Base-by-base conservation (phyloP, 2,113 vertebrate species). In the Brienomyrus brachyistius region DNA sequence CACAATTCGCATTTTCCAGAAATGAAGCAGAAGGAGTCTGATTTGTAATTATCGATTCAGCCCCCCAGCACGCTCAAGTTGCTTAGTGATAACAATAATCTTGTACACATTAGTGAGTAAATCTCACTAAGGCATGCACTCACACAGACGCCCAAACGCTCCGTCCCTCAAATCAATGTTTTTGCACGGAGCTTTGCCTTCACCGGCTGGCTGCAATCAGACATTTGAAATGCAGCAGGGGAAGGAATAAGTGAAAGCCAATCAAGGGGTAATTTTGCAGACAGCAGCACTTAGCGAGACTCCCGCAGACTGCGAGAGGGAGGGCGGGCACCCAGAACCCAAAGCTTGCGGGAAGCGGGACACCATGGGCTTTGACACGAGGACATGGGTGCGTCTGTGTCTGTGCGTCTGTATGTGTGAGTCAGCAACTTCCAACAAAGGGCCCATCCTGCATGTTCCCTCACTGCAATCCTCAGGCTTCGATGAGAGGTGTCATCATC, bases 171-270 rank as follows among this genome's bases (percentile, higher is more conserved):
- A 94, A 93, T 91, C 88, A 88, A 90, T 92, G 47, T 92, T 88
- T 91, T 90, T 90, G 21, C 90, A 90, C 83, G 23, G 31, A 91
- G 88, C 92, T 94, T 94, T 94, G 93, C 92, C 93, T 94, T 92
- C 92, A 92, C 91, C 70, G 91, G 89, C 91, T 90, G 91, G 90
- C 93, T 93, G 93, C 94, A 94, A 95, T 95, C 95, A 95, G 91
- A 92, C 93, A 92, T 93, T 93, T 93, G 89, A 92, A 93, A 94
- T 92, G 92, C 93, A 93, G 89, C 93, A 54, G 77, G 91, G 93
- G 93, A 94, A 88, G 91, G 90, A 92, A 93, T 94, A 95, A 94
- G 93, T 94, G 92, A 94, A 92, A 94, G 93, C 93, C 95, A 95
- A 95, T 95, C 95, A 94, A 91, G 62, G 85, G 91, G 92, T 93